Conservation (phyloP, 2,113 vertebrate genomes). For the Mobula hypostoma region DNA sequence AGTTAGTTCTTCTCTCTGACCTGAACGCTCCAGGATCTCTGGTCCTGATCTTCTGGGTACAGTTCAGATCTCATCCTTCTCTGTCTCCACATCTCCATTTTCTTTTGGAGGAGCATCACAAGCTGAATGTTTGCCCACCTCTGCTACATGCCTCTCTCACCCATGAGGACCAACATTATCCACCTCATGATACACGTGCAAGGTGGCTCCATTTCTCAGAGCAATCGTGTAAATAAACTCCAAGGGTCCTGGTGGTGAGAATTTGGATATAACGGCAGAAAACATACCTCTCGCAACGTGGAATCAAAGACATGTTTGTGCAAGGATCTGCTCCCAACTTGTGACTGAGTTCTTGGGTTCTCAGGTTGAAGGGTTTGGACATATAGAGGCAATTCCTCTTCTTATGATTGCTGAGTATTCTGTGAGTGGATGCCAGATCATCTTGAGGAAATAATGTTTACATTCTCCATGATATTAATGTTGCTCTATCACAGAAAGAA, state of each 20-base stretch:
- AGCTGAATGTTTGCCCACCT: background rate
- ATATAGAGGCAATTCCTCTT: background rate
- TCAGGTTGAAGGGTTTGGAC: background rate
- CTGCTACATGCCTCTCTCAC: background rate
- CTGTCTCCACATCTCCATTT: background rate
- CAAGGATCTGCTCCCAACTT: too few species aligned
- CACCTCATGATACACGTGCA: background rate
- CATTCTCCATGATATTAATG: slow-evolving; percentile 16
- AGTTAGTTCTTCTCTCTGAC: slow-evolving; percentile 8
- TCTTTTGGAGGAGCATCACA: background rate
- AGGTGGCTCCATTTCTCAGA: too few species aligned
- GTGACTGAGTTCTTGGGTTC: background rate
- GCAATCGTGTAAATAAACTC: background rate
- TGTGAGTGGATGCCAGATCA: background rate
- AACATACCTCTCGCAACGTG: background rate
- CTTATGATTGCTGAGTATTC: slow-evolving; percentile 21
- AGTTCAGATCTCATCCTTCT: background rate
- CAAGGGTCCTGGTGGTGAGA: background rate
- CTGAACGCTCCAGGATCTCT: background rate
- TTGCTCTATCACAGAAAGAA: background rate
- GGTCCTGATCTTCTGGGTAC: background rate
- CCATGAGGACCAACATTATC: background rate
- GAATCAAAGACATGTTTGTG: background rate
- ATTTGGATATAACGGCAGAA: background rate
- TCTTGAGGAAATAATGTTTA: slow-evolving; percentile 31